Conservation (phyloP, 1,140 invertebrate genomes). For the Pectinophora gossypiella region DNA sequence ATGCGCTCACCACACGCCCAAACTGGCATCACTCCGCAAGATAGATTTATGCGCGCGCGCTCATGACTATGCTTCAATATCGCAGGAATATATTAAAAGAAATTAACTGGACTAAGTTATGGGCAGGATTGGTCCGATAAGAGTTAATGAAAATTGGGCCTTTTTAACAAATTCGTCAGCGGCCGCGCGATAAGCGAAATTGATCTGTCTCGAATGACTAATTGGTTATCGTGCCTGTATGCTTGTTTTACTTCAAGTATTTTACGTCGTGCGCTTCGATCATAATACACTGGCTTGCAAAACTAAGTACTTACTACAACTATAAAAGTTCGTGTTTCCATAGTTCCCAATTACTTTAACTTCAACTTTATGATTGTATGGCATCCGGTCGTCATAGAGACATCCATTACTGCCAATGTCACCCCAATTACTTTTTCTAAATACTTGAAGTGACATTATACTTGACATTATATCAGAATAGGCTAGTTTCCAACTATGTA, state of each 20-base stretch:
- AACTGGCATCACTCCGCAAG: conserved; percentile 52
- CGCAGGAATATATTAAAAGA: conserved; percentile 58
- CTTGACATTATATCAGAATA: too few relatives aligned
- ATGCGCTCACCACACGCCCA: conserved; percentile 58
- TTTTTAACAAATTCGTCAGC: conserved; percentile 61
- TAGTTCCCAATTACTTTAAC: too few relatives aligned
- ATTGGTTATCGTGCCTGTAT: conserved; percentile 28
- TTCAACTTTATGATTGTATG: too few relatives aligned
- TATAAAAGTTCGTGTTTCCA: too few relatives aligned
- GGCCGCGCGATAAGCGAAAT: conserved; percentile 55
- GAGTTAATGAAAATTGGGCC: conserved; percentile 62
- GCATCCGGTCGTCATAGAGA: too few relatives aligned
- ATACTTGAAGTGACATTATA: too few relatives aligned
- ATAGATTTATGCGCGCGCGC: conserved; percentile 65
- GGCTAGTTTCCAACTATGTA: too few relatives aligned
- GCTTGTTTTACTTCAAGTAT: conserved; percentile 26
- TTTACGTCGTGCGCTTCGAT: background rate
- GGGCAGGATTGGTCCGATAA: conserved; percentile 50
- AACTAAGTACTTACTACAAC: too few relatives aligned
- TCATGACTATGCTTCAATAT: conserved; percentile 43
- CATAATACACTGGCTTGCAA: too few relatives aligned
- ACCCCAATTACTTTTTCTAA: too few relatives aligned
- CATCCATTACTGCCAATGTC: too few relatives aligned
- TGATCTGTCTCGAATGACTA: conserved; percentile 60
- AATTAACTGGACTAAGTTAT: conserved; percentile 64